phyloP scores from a whole-genome alignment of 2,888 invertebrate species.

The Pyrrhia umbra region DNA sequence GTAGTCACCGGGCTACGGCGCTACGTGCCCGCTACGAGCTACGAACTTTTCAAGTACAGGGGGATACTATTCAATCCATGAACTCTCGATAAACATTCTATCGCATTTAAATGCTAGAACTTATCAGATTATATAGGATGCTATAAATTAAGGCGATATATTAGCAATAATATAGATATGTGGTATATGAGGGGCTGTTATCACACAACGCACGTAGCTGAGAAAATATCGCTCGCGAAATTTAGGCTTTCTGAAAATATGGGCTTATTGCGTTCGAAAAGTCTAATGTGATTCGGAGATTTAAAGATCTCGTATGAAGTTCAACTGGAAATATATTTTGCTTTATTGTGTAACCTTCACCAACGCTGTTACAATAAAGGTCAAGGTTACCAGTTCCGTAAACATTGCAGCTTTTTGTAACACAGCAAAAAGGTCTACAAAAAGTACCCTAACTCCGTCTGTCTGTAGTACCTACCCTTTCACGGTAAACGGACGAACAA shows the following conservation, averaged over 20 bases:
- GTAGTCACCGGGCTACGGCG: slow-evolving; percentile 19
- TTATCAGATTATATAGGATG: slow-evolving; percentile 4
- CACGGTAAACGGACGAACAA: too few species aligned
- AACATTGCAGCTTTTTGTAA: too few species aligned
- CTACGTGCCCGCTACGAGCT: slow-evolving; percentile 42
- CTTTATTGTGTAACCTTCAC: too few species aligned
- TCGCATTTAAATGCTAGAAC: background rate
- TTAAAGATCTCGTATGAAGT: background rate
- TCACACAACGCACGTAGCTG: slow-evolving; percentile 43
- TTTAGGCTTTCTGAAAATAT: slow-evolving; percentile 21
- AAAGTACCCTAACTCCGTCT: too few species aligned
- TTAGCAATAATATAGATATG: slow-evolving; percentile 35
- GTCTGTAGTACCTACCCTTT: too few species aligned
- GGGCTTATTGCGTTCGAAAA: slow-evolving; percentile 19
- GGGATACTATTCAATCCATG: slow-evolving; percentile 17
- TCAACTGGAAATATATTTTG: too few species aligned
- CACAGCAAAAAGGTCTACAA: too few species aligned
- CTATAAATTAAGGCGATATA: slow-evolving; percentile 32
- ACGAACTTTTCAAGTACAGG: slow-evolving; percentile 16
- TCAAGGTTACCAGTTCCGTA: too few species aligned
- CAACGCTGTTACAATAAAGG: too few species aligned
- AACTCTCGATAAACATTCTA: slow-evolving; percentile 19
- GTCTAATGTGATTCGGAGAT: slow-evolving; percentile 5
- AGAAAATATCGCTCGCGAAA: slow-evolving; percentile 32
- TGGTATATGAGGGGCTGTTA: slow-evolving; percentile 29